Evolutionary conservation across 2,888 invertebrate genomes (phyloP), one percentile per base, ranked within the genome.

Genomic region (Timema podura): DNA sequence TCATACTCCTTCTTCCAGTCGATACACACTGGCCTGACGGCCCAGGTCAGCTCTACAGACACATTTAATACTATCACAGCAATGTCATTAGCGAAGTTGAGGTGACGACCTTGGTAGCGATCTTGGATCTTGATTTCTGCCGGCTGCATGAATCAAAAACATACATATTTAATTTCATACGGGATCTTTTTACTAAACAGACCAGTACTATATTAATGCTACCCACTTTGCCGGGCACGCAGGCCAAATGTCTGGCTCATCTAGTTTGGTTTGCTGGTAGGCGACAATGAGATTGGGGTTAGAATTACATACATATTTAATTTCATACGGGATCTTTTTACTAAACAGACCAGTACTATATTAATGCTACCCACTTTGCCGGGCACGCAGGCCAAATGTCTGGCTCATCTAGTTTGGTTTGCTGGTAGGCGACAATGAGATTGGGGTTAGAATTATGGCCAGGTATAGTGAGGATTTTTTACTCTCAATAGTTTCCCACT

Each of bases 1-100:
- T 69, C 67, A 30, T 67, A 69, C 47, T 72, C 69, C 30, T 76
- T 76, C 66, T 75, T 74, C 76, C 76, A 76, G 68, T 77, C 76
- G 45, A 77, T 57, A 71, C 76, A 77, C 45, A 76, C 72, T 11
- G 76, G 75, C 48, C 69, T 70, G 46, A 76, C 75, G 48, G 75
- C 66, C 30, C 72, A 68, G 13, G 75, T 76, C 65, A 77, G 67
- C 67, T 75, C 71, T 30, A 76, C 73, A 6, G 75, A 74, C 8
- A 68, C 70, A 45, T 67, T 66, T 72, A 78, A 69, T 65, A 71
- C 73, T 7, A 77, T 13, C 45, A 77, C 57, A 5, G 76, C 75
- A 68, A 77, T 77, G 70, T 77, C 78, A 65, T 75, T 66, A 15
- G 74, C 76, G 67, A 75, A 77, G 71, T 77, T 76, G 8, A 72